Evolutionary conservation across 1,140 invertebrate genomes (phyloP), one percentile per base, ranked within the genome.

Genomic region (Sogatella furcifera): DNA sequence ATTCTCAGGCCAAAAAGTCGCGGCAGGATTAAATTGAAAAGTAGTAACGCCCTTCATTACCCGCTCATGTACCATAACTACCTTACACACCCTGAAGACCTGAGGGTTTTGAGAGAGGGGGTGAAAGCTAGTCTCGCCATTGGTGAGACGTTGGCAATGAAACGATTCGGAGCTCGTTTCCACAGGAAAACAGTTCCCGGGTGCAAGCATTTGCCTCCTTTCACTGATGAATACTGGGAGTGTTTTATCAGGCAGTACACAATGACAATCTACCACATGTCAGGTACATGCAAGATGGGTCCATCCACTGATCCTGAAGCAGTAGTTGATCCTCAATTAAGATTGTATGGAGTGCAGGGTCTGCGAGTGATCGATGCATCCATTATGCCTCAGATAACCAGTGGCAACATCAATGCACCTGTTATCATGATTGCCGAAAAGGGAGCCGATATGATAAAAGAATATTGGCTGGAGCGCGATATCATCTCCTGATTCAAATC

Each of bases 401-500:
- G 83, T 68, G 90, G 89, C 0, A 92, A 92, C 66, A 91, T 91
- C 15, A 91, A 92, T 64, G 88, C 89, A 0, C 88, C 89, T 0
- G 83, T 85, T 0, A 88, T 95, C 10, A 95, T 95, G 92, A 90
- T 97, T n/a, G 93, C 77, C 0, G 93, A 97, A 69, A 95, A 93
- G 70, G 92, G 86, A 0, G 81, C 92, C 0, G 92, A 95, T 74
- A 69, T 95, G 69, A 86, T 96, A 8, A 90, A 90, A 69, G 75
- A 81, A 57, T 74, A 84, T 38, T 90, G 87, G 87, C 11, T 13
- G 34, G 5, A 38, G 11, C 34, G 11, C 2, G 34, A 38, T 38
- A 13, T 3, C 11, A 10, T 38, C 8, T 28, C 6, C 24, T 28
- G 24, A 28, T 28, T 28, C 24, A 28, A 28, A 4, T n/a, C n/a